Base-by-base conservation (phyloP, 2,797 vertebrate genomes). In the Ispidina picta region DNA sequence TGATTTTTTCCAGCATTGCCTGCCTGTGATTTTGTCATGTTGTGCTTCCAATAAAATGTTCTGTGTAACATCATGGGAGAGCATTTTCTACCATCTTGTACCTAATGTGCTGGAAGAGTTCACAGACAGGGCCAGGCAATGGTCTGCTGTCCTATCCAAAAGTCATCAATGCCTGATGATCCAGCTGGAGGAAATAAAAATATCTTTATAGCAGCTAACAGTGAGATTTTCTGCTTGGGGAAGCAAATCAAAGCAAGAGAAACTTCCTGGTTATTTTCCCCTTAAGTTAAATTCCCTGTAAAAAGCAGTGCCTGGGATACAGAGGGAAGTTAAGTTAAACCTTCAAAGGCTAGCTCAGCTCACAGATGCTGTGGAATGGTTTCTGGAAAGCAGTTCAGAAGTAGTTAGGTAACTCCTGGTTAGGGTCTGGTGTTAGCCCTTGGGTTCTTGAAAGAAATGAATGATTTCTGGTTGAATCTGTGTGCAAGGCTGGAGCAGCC, bases 111-210 rank as follows among this genome's bases (percentile, higher is more conserved):
- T 20, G 37, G 23, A 56, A 21, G 39, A 15, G n/a, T 20, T 56
- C 2, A 2, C 2, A 1, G 29, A 9, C 4, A 9, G 21, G 35
- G 35, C 14, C 60, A 44, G 31, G 3, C 35, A 13, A 3, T 4
- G 37, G 5, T 56, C n/a, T 19, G 37, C 19, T 44, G 3, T 31
- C 55, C 63, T 71, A 33, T 48, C 77, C 23, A 46, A 26, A 52
- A 66, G 29, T 41, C 25, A 49, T 28, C 18, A 3, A 13, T 29
- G 71, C 31, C 8, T 19, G n/a, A 2, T 51, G 35, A 44, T 76
- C 51, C 70, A 83, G 56, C 48, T 89, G 80, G 64, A 88, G 37
- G n/a, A 62, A 64, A 56, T 60, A 7, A 60, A 58, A 70, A n/a
- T 51, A 46, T 15, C 68, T 44, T 10, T 11, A 3, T 17, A 46